Evolutionary conservation across 2,888 invertebrate genomes (phyloP), one percentile per base, ranked within the genome.

Genomic region (Epicampocera succincta): DNA sequence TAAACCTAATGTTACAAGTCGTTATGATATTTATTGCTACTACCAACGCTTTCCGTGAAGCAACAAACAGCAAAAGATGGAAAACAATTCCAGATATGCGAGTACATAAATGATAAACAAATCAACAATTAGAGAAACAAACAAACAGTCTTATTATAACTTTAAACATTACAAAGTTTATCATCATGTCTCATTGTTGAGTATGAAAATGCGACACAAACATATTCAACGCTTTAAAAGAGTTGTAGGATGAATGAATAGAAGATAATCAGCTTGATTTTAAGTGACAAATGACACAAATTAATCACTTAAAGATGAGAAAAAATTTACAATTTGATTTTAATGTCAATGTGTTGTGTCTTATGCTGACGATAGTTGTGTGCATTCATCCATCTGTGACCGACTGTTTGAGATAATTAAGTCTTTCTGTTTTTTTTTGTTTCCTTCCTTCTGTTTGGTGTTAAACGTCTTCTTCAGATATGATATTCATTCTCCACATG

Each of bases 231-330:
- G 4, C 21, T 33, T 9, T 25, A 52, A 11, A n/a, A 46, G 19
- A 44, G 56, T 44, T 13, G 58, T 38, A 58, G 46, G 21, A 44
- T 73, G 44, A 54, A 46, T 52, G 52, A 15, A 50, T 42, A 33
- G 61, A 60, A 33, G 61, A 60, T 61, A 56, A 72, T 66, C 48
- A 68, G 69, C 63, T 73, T 68, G 78, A 74, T 77, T 71, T 74
- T 13, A 65, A 48, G 63, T 65, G 65, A 74, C 78, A 74, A 74
- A 78, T 69, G 65, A 48, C 52, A 74, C 69, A 78, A 78, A 78
- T 82, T 82, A 74, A 78, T 78, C 74, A 74, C 78, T 65, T 65
- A 42, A 65, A 42, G 48, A 71, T 48, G 69, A 48, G 52, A 52
- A 11, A 42, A 69, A 46, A 13, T 56, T 15, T 40, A 56, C 65